Base-by-base conservation (phyloP, 2,113 vertebrate genomes). In the Lagopus leucura region DNA sequence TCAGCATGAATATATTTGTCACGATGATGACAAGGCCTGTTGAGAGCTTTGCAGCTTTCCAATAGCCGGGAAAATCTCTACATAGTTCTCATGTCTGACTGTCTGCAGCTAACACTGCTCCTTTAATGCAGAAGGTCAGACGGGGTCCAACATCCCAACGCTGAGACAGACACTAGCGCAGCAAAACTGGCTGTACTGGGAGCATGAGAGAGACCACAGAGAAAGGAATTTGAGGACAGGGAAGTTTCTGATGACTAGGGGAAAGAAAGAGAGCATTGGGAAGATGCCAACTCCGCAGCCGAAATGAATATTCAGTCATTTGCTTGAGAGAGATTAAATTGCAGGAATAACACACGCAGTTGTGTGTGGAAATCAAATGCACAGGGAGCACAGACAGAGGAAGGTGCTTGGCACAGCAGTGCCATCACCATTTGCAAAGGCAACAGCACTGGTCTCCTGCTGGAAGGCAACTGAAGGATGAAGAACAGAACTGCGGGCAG, bases 161-260 rank as follows among this genome's bases (percentile, higher is more conserved):
- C 73, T 80, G 90, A 93, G 89, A 84, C 85, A 94, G 87, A 97
- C 91, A 93, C 91, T 91, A 93, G 89, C 93, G 1, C 90, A 95
- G 95, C 96, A 92, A 91, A 97, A 93, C 89, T 75, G 80, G 80
- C 69, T 65, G 69, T 72, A 78, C 25, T 71, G 79, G 86, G 88
- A 94, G 80, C 28, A 64, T 52, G 86, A 88, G 69, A 11, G 86
- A 95, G 95, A 93, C 93, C 90, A 93, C 90, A 96, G 88, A 96
- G 92, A 96, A 84, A 94, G 80, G 94, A 95, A 95, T 94, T 82
- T 94, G 82, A 92, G 92, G 90, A 86, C 83, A 84, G 66, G 61
- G 90, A 93, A 83, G 88, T 63, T 94, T 95, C 92, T 94, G 95
- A 93, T 93, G 90, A 95, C 76, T 83, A 43, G 65, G 43, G 75